Conservation (phyloP, 2,888 invertebrate genomes). For the Incurvaria masculella region DNA sequence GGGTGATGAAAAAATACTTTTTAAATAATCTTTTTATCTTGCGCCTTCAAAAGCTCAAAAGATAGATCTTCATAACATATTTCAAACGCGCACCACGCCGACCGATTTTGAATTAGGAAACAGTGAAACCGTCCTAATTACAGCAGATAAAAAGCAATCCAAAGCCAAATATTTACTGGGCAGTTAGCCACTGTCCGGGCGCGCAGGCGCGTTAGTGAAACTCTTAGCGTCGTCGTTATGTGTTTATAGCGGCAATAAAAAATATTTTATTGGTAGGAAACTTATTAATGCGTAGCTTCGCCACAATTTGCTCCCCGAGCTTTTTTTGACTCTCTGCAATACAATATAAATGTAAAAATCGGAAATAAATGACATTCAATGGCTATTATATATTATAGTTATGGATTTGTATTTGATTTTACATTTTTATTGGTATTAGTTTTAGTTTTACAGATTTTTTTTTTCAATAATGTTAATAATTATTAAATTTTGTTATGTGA, state of each 20-base stretch:
- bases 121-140: background rate
- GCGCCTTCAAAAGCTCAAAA: background rate
- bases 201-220: conserved; percentile 5
- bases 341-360: no score
- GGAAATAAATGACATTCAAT: no score
- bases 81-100: no score
- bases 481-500: no score
- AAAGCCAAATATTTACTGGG: conserved; percentile 8
- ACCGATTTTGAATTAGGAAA: background rate
- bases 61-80: conserved; percentile 6
- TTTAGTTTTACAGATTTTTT: no score
- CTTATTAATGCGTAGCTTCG: conserved; percentile 7
- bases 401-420: no score
- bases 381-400: no score
- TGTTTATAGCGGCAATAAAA: conserved; percentile 9
- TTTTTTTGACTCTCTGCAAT: no score
- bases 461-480: no score
- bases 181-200: conserved; percentile 9
- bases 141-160: background rate
- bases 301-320: background rate
- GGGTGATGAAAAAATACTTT: background rate
- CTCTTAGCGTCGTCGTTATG: conserved; percentile 7
- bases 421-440: no score
- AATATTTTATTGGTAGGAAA: conserved; percentile 7
- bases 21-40: background rate